Evolutionary conservation across 2,113 vertebrate species (phyloP), one percentile per base, ranked within the genome.

Genomic region (Muntiacus reevesi): DNA sequence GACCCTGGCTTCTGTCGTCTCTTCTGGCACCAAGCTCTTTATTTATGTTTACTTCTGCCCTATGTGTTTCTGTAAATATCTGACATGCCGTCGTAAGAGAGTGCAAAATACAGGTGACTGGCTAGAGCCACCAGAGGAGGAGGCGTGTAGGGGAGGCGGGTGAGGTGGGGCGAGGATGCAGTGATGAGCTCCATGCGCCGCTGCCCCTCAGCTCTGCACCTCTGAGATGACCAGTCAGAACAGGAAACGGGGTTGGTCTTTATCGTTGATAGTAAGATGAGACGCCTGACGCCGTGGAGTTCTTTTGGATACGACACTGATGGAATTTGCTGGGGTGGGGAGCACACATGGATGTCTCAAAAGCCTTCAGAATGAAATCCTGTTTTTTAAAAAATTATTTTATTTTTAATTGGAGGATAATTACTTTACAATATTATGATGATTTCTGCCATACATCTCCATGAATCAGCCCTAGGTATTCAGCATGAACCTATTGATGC

Each of bases 181-280:
- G 23, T 25, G 45, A 33, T 30, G 15, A 11, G 9, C 21, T 59
- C 54, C 1, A 2, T 0, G 3, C 0, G 1, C 4, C 8, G 28
- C 36, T 76, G 71, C 0, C 2, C 40, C 71, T 67, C 10, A 21
- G 27, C 76, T 76, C 45, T 23, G 57, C 7, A 40, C 7, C 5
- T 55, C 25, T 89, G 30, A 40, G 64, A 6, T 7, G 60, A 78
- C 16, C 55, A 17, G 8, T 79, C 52, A 19, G 15, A 16, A 64
- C 40, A 52, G 62, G 64, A 43, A 50, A 5, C 1, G 23, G 13
- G 59, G 25, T 36, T 2, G n/a, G 13, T 67, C 11, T 83, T 43
- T 36, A 27, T 0, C 2, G 1, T 16, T 40, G 54, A 6, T 16
- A 17, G 17, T 50, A 60, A 27, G n/a, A 28, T 2, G 12, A 86